Conservation (phyloP, 2,113 vertebrate genomes). For the Tragelaphus scriptus region DNA sequence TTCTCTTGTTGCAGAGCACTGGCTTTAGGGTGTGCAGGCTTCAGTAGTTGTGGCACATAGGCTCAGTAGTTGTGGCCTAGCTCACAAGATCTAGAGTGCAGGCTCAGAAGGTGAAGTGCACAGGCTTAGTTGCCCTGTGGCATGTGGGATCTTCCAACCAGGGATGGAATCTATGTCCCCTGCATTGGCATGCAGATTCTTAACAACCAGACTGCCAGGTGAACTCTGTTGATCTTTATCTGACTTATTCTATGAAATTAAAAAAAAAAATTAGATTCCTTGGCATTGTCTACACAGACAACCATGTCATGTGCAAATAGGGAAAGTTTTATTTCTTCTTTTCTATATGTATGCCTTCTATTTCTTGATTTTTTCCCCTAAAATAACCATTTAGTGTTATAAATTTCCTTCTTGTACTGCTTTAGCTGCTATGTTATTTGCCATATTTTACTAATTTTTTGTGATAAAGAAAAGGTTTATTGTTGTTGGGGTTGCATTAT, state of each 20-base stretch:
- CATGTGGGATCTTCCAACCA: background rate
- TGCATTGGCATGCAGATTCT: background rate
- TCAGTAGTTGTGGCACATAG: background rate
- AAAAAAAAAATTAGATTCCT: background rate
- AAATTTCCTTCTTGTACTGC: background rate
- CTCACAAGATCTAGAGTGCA: background rate
- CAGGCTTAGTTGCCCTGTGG: background rate
- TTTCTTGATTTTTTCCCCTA: background rate
- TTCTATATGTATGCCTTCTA: background rate
- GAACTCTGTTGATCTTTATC: background rate
- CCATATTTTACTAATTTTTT: background rate
- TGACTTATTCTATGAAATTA: background rate
- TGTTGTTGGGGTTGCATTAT: background rate
- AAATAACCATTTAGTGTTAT: background rate
- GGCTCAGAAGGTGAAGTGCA: background rate
- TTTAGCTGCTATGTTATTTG: background rate
- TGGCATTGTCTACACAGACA: background rate
- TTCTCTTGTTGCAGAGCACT: background rate
- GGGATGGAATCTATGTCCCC: background rate
- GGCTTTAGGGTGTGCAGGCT: background rate
- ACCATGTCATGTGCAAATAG: background rate
- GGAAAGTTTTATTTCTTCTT: background rate
- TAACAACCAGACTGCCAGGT: background rate
- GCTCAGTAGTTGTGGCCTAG: background rate
- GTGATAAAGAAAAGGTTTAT: background rate